A percentile compares a stretch with the other conserved stretches of the same genome.
Evolutionary conservation across 2,888 invertebrate genomes (phyloP).

Genomic region (Agrilus biguttatus): DNA sequence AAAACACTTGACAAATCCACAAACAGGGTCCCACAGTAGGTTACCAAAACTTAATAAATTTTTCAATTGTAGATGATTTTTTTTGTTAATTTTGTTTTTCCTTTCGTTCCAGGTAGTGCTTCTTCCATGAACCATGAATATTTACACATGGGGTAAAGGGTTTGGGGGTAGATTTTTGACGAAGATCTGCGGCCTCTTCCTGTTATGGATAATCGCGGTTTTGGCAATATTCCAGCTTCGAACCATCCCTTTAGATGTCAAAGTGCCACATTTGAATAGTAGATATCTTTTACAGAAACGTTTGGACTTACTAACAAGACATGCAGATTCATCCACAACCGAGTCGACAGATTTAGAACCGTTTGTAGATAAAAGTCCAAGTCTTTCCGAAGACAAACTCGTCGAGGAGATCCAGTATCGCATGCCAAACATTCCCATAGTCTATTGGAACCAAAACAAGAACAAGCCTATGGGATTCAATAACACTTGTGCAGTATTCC

Average conservation of each 20-base stretch:
- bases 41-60: too few relatives aligned
- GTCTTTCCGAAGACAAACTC: conserved; percentile 56
- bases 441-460: conserved; percentile 73
- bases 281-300: conserved; percentile 38
- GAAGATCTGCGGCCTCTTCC: conserved; percentile 30
- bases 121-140: conserved; percentile 8
- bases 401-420: conserved; percentile 65
- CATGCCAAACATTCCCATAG: conserved; percentile 71
- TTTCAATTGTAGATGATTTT: too few relatives aligned
- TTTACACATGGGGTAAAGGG: conserved; percentile 9
- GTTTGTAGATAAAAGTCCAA: conserved; percentile 42
- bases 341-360: conserved; percentile 39
- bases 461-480: conserved; percentile 57
- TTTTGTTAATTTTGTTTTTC: neutral
- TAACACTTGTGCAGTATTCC: conserved; percentile 69
- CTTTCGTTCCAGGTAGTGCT: conserved; percentile 4
- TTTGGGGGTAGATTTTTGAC: conserved; percentile 31
- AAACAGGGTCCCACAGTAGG: too few relatives aligned
- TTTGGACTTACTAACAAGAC: conserved; percentile 26
- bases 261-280: conserved; percentile 30
- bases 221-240: conserved; percentile 30
- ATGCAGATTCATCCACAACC: conserved; percentile 27
- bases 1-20: too few relatives aligned
- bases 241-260: conserved; percentile 26
- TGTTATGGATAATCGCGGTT: conserved; percentile 34